Evolutionary conservation across 2,113 vertebrate species (phyloP), one percentile per base, ranked within the genome.

Genomic region (Neofelis nebulosa): DNA sequence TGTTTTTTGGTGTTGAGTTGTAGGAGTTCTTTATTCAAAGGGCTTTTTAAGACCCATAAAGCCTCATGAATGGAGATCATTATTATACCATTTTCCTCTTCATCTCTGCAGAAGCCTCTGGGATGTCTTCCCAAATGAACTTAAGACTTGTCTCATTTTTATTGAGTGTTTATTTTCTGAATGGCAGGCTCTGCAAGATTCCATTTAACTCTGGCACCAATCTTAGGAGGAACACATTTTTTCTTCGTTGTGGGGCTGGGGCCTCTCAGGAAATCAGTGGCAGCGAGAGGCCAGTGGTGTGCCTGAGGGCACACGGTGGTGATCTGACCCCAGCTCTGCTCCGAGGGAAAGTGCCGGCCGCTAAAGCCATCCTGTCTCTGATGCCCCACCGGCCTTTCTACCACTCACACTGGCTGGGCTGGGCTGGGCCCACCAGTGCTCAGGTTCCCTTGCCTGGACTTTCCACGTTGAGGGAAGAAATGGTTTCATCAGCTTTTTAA

Each of bases 401-500:
- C 29, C 89, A 16, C 12, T n/a, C 14, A 13, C 0, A 0, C 19
- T 25, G n/a, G 50, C 63, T 8, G 29, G 36, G 21, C 12, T 4
- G 7, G 14, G 16, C 8, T 50, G 0, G 0, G 11, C n/a, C 15
- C 15, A 4, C 23, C 11, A 18, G n/a, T 1, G 6, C 21, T 38
- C 25, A 10, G n/a, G 65, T 87, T 84, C 31, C 11, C 84, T 90
- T 79, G 13, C 86, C 95, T 66, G 92, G 87, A 98, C 96, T 29
- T 96, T 65, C 76, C 91, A 92, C 55, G 69, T 97, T 80, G 92
- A 96, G 83, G 78, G 92, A 97, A 97, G 94, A 96, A 98, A 97
- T n/a, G 92, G 92, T 97, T 97, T 96, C 81, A 97, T 97, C 97
- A 95, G 27, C 91, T 93, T 97, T 97, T 96, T 90, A 98, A 98